Evolutionary conservation across 2,888 invertebrate species (phyloP).

Genomic region (Drosophila mayaguana): DNA sequence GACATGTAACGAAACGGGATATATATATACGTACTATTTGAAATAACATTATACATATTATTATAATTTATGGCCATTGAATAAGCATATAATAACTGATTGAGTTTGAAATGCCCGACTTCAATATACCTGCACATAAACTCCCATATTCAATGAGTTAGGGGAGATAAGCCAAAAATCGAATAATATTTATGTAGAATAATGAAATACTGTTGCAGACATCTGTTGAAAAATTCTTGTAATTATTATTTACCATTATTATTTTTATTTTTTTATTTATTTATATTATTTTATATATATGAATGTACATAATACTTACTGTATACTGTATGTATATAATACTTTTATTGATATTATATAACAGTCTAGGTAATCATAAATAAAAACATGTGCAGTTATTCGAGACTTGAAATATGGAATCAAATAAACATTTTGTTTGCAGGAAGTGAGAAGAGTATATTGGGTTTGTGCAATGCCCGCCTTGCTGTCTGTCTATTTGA

Average conservation of each 20-base stretch:
- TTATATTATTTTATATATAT: too few relatives aligned
- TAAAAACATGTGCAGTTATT: not conserved
- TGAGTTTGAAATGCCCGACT: too few relatives aligned
- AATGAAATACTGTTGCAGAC: not conserved
- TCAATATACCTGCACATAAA: too few relatives aligned
- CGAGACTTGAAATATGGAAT: not conserved
- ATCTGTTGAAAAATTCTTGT: not conserved
- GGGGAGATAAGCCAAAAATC: not conserved
- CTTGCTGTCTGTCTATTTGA: not conserved
- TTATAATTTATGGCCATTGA: too few relatives aligned
- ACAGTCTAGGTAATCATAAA: not conserved
- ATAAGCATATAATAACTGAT: too few relatives aligned
- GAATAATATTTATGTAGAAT: not conserved
- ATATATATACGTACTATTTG: too few relatives aligned
- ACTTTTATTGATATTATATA: not conserved
- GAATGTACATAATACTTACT: too few relatives aligned
- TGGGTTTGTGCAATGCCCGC: not conserved
- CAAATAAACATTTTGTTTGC: slow-evolving; percentile 19
- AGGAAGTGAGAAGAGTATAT: not conserved
- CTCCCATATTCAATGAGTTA: not conserved
- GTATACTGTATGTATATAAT: too few relatives aligned
- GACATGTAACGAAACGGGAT: too few relatives aligned
- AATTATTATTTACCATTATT: not conserved
- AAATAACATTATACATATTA: too few relatives aligned
- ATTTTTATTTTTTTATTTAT: too few relatives aligned